Evolutionary conservation across 2,888 invertebrate genomes (phyloP), one percentile per base, ranked within the genome.

Genomic region (Bellardia pandia): DNA sequence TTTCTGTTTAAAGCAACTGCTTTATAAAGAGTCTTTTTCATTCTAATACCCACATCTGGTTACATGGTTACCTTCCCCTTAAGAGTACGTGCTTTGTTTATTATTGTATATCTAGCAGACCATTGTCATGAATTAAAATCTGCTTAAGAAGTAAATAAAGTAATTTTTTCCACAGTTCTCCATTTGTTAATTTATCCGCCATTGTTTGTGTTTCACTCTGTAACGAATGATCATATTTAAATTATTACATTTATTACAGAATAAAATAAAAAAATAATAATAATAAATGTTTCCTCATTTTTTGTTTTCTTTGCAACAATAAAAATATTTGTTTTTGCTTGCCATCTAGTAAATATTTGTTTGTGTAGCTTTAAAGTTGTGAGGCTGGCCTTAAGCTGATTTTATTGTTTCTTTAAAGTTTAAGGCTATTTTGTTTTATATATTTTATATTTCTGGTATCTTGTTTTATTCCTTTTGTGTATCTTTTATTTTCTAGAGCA

Each of bases 341-440:
- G 7, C 13, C 7, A 23, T 58, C 8, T 23, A 58, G 11, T 11
- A 13, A 11, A 30, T 16, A 37, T 5, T 4, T 48, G 14, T 16
- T 48, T 58, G 13, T 58, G n/a, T 33, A 9, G n/a, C 48, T 48
- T 69, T 16, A 14, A 66, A 78, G 78, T 78, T 78, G 8, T 33
- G 16, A 23, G 45, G 66, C 68, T 37, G 45, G 66, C 78, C 68
- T 68, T 68, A 56, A 68, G 60, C n/a, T 45, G 56, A 58, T 78
- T 69, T 78, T 60, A 68, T 78, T 78, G 78, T 60, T 78, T 78
- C 30, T 48, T 62, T 60, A 75, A 78, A 78, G 68, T 78, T 78
- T 69, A 78, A 78, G 78, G 78, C 78, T 77, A 77, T 77, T 68
- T 30, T 37, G 14, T 7, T 60, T 8, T 1, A 23, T 23, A 23